A percentile compares a stretch with the other conserved stretches of the same genome.
phyloP scores from a whole-genome alignment of 2,113 vertebrate species.

The Sylvietta virens region DNA sequence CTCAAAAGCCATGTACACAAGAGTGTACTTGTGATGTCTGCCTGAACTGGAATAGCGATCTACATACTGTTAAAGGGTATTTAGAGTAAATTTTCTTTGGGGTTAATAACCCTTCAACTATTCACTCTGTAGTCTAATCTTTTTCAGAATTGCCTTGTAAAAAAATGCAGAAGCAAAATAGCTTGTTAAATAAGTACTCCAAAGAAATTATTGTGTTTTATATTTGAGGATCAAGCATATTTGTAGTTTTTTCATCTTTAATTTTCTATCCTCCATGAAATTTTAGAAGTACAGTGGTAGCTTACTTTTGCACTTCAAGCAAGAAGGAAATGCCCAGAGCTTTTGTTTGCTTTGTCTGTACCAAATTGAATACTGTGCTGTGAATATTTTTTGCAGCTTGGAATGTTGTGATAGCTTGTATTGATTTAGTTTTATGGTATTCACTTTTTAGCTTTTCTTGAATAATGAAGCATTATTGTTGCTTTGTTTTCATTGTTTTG shows the following conservation, averaged over 20 bases:
- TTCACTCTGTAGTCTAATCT: conserved; percentile 36
- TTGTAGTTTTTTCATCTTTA: not conserved
- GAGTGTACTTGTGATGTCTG: conserved; percentile 55
- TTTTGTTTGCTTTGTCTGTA: not conserved
- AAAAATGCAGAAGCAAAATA: conserved; percentile 37
- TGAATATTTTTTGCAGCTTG: not conserved
- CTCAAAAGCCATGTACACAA: conserved; percentile 52
- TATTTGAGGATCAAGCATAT: not conserved
- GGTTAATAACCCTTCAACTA: conserved; percentile 55
- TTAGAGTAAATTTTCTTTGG: conserved; percentile 54
- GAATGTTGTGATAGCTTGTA: not conserved
- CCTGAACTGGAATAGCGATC: conserved; percentile 53
- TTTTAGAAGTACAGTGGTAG: not conserved
- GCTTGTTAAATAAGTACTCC: conserved; percentile 24
- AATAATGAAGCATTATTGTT: not conserved
- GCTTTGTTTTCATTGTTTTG: conserved; percentile 31
- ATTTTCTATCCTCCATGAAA: not conserved
- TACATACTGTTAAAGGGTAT: conserved; percentile 43
- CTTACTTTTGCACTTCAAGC: not conserved
- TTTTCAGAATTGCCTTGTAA: conserved; percentile 37
- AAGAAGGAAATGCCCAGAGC: not conserved
- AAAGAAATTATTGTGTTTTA: conserved; percentile 1
- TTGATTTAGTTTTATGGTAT: not conserved
- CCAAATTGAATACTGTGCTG: not conserved
- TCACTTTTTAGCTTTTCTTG: not conserved